Conservation (phyloP, 1,140 invertebrate species). For the Mylabris phalerata region DNA sequence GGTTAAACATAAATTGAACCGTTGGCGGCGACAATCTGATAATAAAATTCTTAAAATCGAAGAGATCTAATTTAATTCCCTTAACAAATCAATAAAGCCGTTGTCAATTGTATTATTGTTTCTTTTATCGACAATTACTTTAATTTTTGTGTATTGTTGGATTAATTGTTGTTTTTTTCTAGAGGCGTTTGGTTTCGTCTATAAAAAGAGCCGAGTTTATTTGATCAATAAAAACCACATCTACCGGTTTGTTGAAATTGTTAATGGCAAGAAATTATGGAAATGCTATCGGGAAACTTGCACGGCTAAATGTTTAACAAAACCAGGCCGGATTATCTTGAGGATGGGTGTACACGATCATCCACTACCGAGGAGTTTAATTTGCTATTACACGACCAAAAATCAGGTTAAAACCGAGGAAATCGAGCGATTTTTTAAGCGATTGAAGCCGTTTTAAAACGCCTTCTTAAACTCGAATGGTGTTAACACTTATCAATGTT, state of each 20-base stretch:
- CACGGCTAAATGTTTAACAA: conserved; percentile 24
- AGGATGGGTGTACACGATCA: conserved; percentile 29
- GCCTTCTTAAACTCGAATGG: too few relatives aligned
- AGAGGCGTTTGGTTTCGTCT: conserved; percentile 24
- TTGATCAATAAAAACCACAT: conserved; percentile 27
- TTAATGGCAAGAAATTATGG: conserved; percentile 22
- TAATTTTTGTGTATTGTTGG: not conserved
- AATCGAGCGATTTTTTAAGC: too few relatives aligned
- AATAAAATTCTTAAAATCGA: too few relatives aligned
- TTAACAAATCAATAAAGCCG: not conserved
- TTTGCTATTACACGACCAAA: too few relatives aligned
- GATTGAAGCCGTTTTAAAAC: too few relatives aligned
- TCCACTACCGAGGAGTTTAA: conserved; percentile 7
- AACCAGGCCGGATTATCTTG: conserved; percentile 20
- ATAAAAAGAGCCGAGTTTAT: conserved; percentile 10
- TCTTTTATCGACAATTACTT: too few relatives aligned
- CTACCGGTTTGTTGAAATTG: conserved; percentile 21
- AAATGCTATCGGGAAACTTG: conserved; percentile 24
- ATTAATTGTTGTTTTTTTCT: conserved; percentile 14
- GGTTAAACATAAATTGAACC: conserved; percentile 33
- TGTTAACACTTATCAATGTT: too few relatives aligned
- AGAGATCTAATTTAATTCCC: too few relatives aligned
- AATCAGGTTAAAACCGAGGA: too few relatives aligned
- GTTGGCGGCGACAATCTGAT: conserved; percentile 27
- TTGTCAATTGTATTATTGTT: too few relatives aligned